phyloP scores from a whole-genome alignment of 2,888 invertebrate genomes.

The Eupelmus urozonus region DNA sequence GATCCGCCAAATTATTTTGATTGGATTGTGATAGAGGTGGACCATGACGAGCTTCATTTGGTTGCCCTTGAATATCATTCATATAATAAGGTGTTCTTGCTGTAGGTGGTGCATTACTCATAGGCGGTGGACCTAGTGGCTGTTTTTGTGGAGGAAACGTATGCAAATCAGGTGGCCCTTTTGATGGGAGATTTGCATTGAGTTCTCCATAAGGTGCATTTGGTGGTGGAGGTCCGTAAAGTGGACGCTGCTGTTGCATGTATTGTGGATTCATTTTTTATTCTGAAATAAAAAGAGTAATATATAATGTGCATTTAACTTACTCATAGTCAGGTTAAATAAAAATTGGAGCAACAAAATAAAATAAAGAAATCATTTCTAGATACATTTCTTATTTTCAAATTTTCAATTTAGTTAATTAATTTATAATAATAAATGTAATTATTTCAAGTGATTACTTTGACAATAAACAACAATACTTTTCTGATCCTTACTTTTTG shows the following conservation, averaged over 20 bases:
- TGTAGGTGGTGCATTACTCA: conserved; percentile 62
- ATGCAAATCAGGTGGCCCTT: conserved; percentile 62
- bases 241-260: conserved; percentile 70
- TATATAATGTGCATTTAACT: too few relatives aligned
- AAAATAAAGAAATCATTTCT: too few relatives aligned
- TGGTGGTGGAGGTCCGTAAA: conserved; percentile 63
- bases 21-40: conserved; percentile 63
- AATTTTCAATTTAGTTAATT: too few relatives aligned
- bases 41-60: conserved; percentile 64
- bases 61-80: conserved; percentile 65
- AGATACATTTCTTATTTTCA: too few relatives aligned
- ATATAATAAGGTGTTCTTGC: conserved; percentile 65
- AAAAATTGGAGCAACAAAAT: too few relatives aligned
- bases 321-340: too few relatives aligned
- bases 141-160: conserved; percentile 65
- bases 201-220: conserved; percentile 66
- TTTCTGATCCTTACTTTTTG: not conserved
- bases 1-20: conserved; percentile 68
- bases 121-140: conserved; percentile 63
- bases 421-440: too few relatives aligned
- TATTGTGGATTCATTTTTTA: conserved; percentile 79
- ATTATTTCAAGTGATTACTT: not conserved
- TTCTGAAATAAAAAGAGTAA: conserved; percentile 30
- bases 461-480: not conserved
- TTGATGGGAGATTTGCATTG: conserved; percentile 67